Percentiles rank a stretch among this genome's conserved stretches.
Evolutionary conservation across 1,140 invertebrate species (phyloP).

Genomic region (Drosophila lowei): DNA sequence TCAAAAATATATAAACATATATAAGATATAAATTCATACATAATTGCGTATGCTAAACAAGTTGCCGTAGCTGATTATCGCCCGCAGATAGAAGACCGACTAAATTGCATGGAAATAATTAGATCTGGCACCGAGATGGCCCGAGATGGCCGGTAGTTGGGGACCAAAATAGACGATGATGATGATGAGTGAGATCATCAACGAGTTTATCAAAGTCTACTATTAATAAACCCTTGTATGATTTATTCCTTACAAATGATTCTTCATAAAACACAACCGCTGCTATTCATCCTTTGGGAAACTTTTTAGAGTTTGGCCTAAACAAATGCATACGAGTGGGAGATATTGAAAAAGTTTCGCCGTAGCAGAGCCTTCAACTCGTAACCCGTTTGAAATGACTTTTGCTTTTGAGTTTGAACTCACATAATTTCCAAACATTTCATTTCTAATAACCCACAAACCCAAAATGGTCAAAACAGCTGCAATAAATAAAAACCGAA

Average conservation of each 20-base stretch:
- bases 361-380: conserved; percentile 36
- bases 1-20: conserved; percentile 46
- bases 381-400: conserved; percentile 38
- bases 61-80: conserved; percentile 43
- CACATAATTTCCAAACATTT: conserved; percentile 71
- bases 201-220: conserved; percentile 26
- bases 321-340: conserved; percentile 1
- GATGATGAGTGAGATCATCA: conserved; percentile 37
- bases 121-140: conserved; percentile 41
- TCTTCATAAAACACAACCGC: not conserved
- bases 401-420: conserved; percentile 59
- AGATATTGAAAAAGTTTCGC: conserved; percentile 53
- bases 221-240: conserved; percentile 2
- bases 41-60: conserved; percentile 56
- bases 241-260: conserved; percentile 18
- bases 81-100: conserved; percentile 31
- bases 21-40: conserved; percentile 44
- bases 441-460: conserved; percentile 40
- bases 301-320: conserved; percentile 19
- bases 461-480: conserved; percentile 63
- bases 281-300: not conserved
- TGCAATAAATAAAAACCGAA: conserved; percentile 65
- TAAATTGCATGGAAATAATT: conserved; percentile 39
- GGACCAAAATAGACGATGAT: conserved; percentile 9
- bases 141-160: conserved; percentile 1